Base-by-base conservation (phyloP, 2,113 vertebrate species). In the Aleadryas rufinucha region DNA sequence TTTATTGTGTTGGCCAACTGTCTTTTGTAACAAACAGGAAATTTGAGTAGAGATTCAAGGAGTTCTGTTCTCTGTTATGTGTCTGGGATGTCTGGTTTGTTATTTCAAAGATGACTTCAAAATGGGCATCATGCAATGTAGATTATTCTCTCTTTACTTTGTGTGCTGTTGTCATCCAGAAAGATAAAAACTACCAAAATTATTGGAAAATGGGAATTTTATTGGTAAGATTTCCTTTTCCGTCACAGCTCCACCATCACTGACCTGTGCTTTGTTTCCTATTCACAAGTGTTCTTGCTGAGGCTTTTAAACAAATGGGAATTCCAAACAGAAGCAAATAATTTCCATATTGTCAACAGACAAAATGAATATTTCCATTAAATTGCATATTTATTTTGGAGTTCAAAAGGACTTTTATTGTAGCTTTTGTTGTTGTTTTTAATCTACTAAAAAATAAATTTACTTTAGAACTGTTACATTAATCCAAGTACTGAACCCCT, bases 391-490 rank as follows among this genome's bases (percentile, higher is more conserved):
- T 92, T 91, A 72, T 90, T 96, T 91, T 94, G 57, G 53, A 90
- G 42, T 37, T 69, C 75, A 50, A 81, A 82, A 91, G 47, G 47
- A 35, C 13, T 95, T 84, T 85, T 93, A 79, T 53, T 61, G 30
- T 44, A 72, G 64, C n/a, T 84, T 47, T 81, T 95, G 27, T 91
- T 85, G 71, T 79, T 83, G 30, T 63, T 96, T 89, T 97, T 92
- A 83, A 95, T 96, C 89, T 97, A 89, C 93, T 91, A 92, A 71
- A 94, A 96, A 84, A 97, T 89, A 39, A 97, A 97, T 97, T 97
- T 95, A 84, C 92, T 96, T 85, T 45, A 86, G 85, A 96, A 87
- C 53, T 72, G 39, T 75, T 96, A 77, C 45, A 93, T 96, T 88
- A 97, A 95, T 85, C 74, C 77, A 90, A 84, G 83, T 97, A 97